Base-by-base conservation (phyloP, 2,888 invertebrate species). In the Iphiclides podalirius region DNA sequence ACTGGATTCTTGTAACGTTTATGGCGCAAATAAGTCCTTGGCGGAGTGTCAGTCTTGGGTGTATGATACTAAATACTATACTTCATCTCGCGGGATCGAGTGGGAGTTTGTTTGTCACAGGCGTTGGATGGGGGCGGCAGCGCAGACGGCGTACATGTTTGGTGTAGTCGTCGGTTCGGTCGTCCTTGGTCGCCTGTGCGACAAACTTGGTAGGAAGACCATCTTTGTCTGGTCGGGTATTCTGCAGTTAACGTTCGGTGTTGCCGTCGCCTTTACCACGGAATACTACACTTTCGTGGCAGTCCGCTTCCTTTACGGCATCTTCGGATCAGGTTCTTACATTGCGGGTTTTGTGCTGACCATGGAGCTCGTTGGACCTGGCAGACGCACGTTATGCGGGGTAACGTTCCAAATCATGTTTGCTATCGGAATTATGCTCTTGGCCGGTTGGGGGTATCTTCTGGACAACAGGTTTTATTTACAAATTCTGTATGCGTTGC, bases 301-400 rank as follows among this genome's bases (percentile, higher is more conserved):
- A 0, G 72, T 94, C 6, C 81, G 95, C 53, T 95, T 93, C 62
- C 64, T 95, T 0, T 93, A 94, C 60, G 95, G 95, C 11, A 93
- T 95, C 52, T 95, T 96, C 58, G 96, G 95, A 20, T 95, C 95
- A 0, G 96, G 96, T 1, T 91, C 93, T 12, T 93, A 93, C 60
- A 92, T 91, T 51, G 90, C 92, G 23, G 93, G 92, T 11, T 93
- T 93, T 62, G 93, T 93, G 2, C 67, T 92, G 39, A 93, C 94
- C 0, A 96, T 96, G 95, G 96, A 96, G 74, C 73, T 96, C 52
- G 95, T 96, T 0, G 96, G 96, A 0, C 89, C 95, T 0, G 93
- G 92, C 49, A 94, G 94, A 66, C 90, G 96, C 16, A 95, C 96
- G 0, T 87, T 93, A 16, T 96, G 95, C 67, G 96, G 96, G 11